A percentile compares a stretch with the other conserved stretches of the same genome.
Evolutionary conservation across 2,888 invertebrate species (phyloP).

Genomic region (Eristalis pertinax): DNA sequence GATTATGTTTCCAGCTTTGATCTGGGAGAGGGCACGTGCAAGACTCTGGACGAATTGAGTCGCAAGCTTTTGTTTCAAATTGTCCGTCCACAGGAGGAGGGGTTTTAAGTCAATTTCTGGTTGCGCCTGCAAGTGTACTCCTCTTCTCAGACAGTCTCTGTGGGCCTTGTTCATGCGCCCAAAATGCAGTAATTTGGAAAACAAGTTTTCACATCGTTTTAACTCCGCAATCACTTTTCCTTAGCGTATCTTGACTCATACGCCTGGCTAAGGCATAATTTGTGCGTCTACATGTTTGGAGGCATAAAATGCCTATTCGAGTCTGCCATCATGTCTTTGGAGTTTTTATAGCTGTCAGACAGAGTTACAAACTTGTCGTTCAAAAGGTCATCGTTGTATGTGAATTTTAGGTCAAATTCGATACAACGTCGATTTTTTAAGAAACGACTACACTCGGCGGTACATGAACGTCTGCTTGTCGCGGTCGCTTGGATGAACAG

Average conservation of each 20-base stretch:
- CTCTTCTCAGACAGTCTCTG: neutral
- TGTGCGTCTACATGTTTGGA: neutral
- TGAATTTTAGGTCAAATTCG: neutral
- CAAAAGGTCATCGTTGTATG: neutral
- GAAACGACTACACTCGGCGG: too few relatives aligned
- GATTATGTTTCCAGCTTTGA: neutral
- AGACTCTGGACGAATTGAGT: too few relatives aligned
- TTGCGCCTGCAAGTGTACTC: neutral
- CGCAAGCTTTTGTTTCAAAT: too few relatives aligned
- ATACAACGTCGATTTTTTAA: neutral
- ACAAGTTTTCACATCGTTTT: neutral
- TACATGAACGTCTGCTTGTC: neutral
- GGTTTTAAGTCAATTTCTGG: too few relatives aligned
- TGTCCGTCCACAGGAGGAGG: too few relatives aligned
- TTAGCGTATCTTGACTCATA: neutral
- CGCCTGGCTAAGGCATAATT: neutral
- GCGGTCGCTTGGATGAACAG: neutral
- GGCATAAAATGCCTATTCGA: neutral
- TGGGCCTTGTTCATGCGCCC: too few relatives aligned
- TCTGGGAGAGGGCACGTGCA: neutral
- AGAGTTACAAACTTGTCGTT: neutral
- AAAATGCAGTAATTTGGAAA: neutral
- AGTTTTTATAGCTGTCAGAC: neutral
- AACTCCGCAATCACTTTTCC: neutral
- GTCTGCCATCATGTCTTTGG: neutral